These are phyloP conservation scores for Pardalotus punctatus DNA, from an alignment of 2,113 vertebrate species.

Conservation along the genomic window DNA sequence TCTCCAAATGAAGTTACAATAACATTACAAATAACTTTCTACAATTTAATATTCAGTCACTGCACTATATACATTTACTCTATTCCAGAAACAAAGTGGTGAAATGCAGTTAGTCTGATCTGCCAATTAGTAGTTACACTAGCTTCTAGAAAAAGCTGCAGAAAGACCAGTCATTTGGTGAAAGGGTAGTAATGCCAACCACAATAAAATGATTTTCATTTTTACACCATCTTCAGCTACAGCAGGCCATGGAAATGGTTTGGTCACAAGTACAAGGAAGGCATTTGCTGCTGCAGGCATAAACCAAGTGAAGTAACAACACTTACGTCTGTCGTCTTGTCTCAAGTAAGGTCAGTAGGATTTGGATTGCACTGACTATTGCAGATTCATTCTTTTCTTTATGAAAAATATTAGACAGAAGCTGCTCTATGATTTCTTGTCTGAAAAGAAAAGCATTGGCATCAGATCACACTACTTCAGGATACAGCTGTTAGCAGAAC, in stretches of 20 bases:
- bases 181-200: background rate
- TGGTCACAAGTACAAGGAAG: background rate
- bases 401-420: constrained; percentile 94
- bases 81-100: background rate
- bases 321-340: constrained; percentile 94
- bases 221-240: background rate
- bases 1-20: background rate
- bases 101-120: background rate
- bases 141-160: background rate
- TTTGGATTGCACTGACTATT: constrained; percentile 98
- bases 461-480: background rate
- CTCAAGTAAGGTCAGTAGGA: constrained; percentile 94
- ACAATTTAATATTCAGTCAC: background rate
- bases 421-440: constrained; percentile 95
- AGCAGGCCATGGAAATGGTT: background rate
- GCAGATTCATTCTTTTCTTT: constrained; percentile 96
- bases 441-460: constrained; percentile 69
- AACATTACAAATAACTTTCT: background rate
- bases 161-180: background rate
- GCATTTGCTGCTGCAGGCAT: background rate
- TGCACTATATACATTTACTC: background rate
- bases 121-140: background rate
- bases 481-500: background rate
- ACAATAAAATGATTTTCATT: background rate
- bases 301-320: background rate